Conservation (phyloP, 2,888 invertebrate species). For the Eucriotettix oculatus region DNA sequence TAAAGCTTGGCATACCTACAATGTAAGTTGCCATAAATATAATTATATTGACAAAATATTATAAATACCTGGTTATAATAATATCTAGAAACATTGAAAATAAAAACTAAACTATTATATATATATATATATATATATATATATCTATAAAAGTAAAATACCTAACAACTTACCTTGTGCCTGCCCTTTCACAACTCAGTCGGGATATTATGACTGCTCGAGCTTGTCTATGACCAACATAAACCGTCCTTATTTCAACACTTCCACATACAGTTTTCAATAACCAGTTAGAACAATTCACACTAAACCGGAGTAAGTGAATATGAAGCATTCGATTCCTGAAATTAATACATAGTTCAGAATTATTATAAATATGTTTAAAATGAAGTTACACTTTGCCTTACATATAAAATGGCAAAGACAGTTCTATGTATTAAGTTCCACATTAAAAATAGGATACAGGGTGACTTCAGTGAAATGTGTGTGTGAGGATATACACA, state of each 20-base stretch:
- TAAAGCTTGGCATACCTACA: too few relatives aligned
- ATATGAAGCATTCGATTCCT: conserved; percentile 91
- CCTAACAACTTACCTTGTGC: conserved; percentile 46
- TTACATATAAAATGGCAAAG: not conserved
- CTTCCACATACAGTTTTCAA: conserved; percentile 94
- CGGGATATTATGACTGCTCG: conserved; percentile 89
- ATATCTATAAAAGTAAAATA: too few relatives aligned
- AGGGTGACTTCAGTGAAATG: too few relatives aligned
- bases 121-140: too few relatives aligned
- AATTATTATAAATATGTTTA: too few relatives aligned
- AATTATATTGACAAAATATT: too few relatives aligned
- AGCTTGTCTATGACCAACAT: conserved; percentile 88
- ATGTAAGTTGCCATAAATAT: too few relatives aligned
- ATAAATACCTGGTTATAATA: too few relatives aligned
- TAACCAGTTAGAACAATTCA: conserved; percentile 82
- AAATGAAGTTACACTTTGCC: too few relatives aligned
- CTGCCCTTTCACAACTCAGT: conserved; percentile 93
- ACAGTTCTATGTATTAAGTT: not conserved
- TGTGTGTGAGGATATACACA: too few relatives aligned
- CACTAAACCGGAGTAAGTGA: conserved; percentile 78
- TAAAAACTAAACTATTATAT: too few relatives aligned
- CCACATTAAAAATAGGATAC: not conserved
- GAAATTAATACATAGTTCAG: conserved; percentile 9
- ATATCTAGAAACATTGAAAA: too few relatives aligned
- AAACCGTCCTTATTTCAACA: conserved; percentile 94